Evolutionary conservation across 2,113 vertebrate species (phyloP).

Genomic region (Tympanuchus pallidicinctus): DNA sequence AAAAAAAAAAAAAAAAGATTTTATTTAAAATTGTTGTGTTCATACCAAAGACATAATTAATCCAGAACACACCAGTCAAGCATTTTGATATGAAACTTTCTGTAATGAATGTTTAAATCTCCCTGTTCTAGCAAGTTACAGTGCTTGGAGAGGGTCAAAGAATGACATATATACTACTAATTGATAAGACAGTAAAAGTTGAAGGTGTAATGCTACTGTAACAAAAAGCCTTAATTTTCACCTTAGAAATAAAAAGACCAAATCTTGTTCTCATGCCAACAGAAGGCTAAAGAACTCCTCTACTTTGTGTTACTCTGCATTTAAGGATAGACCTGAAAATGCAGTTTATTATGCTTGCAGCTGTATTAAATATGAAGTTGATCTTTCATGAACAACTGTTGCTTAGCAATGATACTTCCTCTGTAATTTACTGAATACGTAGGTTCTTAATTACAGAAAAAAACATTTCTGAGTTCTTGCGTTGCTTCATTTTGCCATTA

Average conservation of each 20-base stretch:
- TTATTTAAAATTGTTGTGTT: not conserved
- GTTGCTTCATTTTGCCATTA: not conserved
- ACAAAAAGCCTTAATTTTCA: conserved; percentile 15
- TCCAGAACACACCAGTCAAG: not conserved
- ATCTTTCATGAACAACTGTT: conserved; percentile 18
- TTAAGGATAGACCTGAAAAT: not conserved
- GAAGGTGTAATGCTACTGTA: not conserved
- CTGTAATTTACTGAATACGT: not conserved
- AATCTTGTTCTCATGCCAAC: not conserved
- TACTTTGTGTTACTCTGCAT: not conserved
- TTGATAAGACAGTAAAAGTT: not conserved
- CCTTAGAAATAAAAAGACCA: not conserved
- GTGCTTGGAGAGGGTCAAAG: not conserved
- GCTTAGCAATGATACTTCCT: conserved; percentile 13
- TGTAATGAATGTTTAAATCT: not conserved
- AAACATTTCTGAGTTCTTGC: not conserved
- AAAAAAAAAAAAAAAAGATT: not conserved
- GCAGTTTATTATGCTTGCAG: not conserved
- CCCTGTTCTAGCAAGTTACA: not conserved
- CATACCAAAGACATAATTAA: not conserved
- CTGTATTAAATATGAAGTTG: not conserved
- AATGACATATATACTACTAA: not conserved
- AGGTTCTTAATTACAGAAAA: not conserved
- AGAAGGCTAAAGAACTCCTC: not conserved
- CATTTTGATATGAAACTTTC: not conserved